phyloP scores from a whole-genome alignment of 2,888 invertebrate genomes.

The Capitulum mitella region DNA sequence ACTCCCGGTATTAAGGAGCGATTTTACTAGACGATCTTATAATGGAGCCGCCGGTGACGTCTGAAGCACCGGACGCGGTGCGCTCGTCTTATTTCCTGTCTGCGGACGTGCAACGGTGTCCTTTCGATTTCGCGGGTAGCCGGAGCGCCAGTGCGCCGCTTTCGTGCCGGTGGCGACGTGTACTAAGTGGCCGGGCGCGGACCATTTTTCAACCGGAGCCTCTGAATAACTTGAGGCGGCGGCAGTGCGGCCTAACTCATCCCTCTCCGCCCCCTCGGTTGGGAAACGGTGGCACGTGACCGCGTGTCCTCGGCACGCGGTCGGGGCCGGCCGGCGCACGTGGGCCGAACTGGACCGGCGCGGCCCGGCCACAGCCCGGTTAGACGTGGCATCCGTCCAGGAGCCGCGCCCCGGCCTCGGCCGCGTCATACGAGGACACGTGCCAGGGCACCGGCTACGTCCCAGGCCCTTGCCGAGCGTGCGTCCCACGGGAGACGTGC shows the following conservation, averaged over 20 bases:
- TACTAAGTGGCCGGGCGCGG: not conserved
- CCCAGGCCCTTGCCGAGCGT: too few species aligned
- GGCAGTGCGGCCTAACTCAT: not conserved
- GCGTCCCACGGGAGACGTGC: too few species aligned
- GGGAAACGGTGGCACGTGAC: not conserved
- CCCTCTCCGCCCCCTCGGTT: not conserved
- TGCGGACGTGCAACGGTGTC: not conserved
- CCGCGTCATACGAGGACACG: too few species aligned
- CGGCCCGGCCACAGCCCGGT: too few species aligned
- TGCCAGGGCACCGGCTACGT: too few species aligned
- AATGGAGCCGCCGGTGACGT: too few species aligned
- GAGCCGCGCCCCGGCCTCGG: too few species aligned
- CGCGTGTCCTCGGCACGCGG: not conserved
- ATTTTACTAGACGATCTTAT: too few species aligned
- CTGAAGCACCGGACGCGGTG: not conserved
- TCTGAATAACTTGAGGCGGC: not conserved
- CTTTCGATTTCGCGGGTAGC: not conserved
- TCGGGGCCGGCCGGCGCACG: not conserved
- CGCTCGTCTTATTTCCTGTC: not conserved
- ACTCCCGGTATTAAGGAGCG: too few species aligned
- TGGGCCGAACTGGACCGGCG: not conserved
- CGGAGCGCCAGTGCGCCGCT: not conserved
- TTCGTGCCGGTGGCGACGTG: not conserved
- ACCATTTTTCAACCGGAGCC: not conserved
- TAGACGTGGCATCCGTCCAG: too few species aligned